Conservation (phyloP, 2,113 vertebrate genomes). For the Phodopus roborovskii region DNA sequence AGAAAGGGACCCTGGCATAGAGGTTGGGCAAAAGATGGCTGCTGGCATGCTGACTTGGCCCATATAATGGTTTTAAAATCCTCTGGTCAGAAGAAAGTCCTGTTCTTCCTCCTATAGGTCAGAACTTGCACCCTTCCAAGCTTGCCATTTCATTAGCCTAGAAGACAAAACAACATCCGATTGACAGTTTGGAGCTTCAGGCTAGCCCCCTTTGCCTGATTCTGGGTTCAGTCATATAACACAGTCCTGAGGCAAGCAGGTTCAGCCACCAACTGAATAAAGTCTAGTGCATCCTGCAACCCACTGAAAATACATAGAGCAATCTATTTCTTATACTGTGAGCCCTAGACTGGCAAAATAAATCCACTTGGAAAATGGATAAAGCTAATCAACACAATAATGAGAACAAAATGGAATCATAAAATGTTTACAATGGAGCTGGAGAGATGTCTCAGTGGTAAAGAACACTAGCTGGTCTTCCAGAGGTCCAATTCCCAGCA, state of each 20-base stretch:
- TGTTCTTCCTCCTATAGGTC: background rate
- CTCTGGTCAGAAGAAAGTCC: background rate
- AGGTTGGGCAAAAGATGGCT: background rate
- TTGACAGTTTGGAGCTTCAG: background rate
- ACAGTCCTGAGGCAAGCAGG: background rate
- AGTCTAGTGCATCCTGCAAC: background rate
- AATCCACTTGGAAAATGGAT: background rate
- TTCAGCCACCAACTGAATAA: background rate
- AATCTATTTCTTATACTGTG: background rate
- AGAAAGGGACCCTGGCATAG: background rate
- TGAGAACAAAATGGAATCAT: background rate
- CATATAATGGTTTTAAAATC: background rate
- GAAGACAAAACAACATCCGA: background rate
- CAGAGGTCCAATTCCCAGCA: no score
- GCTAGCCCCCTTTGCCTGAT: background rate
- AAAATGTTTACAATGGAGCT: background rate
- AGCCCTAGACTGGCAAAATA: background rate
- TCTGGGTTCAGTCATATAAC: background rate
- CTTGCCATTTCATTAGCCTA: background rate
- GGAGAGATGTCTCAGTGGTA: no score
- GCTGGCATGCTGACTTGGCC: background rate
- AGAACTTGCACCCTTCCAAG: background rate
- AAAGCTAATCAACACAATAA: background rate
- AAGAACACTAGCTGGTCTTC: no score
- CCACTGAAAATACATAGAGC: background rate